Conservation (phyloP, 2,113 vertebrate species). For the Ptyas mucosa region DNA sequence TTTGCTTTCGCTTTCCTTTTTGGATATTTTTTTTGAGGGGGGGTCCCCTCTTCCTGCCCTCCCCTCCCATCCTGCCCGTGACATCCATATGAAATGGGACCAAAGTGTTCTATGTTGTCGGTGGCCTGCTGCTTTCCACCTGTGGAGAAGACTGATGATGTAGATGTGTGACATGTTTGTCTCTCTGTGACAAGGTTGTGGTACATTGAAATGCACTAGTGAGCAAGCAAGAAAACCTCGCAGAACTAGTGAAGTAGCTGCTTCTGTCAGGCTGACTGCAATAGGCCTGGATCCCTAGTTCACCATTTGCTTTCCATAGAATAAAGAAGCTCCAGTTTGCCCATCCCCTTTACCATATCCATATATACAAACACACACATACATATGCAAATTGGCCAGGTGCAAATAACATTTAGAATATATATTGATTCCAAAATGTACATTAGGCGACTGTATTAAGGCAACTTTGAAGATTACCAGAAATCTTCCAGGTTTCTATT, state of each 20-base stretch:
- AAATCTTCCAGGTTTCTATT: background rate
- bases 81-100: constrained; percentile 41
- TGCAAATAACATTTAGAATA: background rate
- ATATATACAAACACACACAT: background rate
- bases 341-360: background rate
- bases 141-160: background rate
- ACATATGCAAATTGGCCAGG: background rate
- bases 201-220: constrained; percentile 26
- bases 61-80: constrained; percentile 28
- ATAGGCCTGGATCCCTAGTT: background rate
- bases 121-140: constrained; percentile 47
- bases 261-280: background rate
- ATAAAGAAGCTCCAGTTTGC: background rate
- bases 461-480: background rate
- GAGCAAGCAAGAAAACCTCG: background rate
- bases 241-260: too few species aligned
- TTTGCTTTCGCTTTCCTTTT: background rate
- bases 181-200: constrained; percentile 21
- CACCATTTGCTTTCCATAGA: background rate
- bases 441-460: background rate
- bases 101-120: constrained; percentile 54
- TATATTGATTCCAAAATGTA: background rate
- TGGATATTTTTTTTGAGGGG: constrained; percentile 19
- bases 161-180: constrained; percentile 37
- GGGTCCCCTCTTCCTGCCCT: too few species aligned